phyloP scores from a whole-genome alignment of 2,888 invertebrate genomes.

The Eretmocerus hayati region DNA sequence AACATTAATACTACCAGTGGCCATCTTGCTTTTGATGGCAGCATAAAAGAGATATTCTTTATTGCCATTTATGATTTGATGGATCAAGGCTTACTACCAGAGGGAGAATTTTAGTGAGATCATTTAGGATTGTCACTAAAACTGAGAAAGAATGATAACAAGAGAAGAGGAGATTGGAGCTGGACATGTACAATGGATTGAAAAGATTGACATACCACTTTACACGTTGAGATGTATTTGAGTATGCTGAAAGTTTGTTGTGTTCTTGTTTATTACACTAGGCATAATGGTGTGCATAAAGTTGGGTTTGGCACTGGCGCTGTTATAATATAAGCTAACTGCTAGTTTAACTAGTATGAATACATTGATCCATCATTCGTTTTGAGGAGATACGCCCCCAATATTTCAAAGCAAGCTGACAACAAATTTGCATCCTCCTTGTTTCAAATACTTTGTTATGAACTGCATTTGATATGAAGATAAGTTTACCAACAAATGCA shows the following conservation, averaged over 20 bases:
- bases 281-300: slow-evolving; percentile 35
- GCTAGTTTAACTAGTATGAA: slow-evolving; percentile 17
- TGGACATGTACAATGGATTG: too few species aligned
- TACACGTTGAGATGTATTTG: slow-evolving; percentile 44
- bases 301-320: slow-evolving; percentile 40
- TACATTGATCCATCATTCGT: slow-evolving; percentile 11
- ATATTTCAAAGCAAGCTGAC: slow-evolving; percentile 16
- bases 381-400: slow-evolving; percentile 3
- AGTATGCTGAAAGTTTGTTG: slow-evolving; percentile 45
- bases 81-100: too few species aligned
- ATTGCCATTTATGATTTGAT: too few species aligned
- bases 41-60: too few species aligned
- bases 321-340: slow-evolving; percentile 25
- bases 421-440: slow-evolving; percentile 10
- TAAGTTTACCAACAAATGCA: slow-evolving; percentile 4
- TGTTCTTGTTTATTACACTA: slow-evolving; percentile 46
- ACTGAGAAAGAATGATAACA: too few species aligned
- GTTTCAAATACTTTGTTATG: slow-evolving; percentile 18
- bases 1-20: too few species aligned
- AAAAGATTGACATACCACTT: slow-evolving; percentile 39
- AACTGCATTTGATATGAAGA: slow-evolving; percentile 16
- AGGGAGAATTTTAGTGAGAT: too few species aligned
- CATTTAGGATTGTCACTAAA: too few species aligned
- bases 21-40: too few species aligned
- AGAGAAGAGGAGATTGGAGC: not conserved